phyloP scores from a whole-genome alignment of 1,140 invertebrate species.

The Brachionus paranguensis region DNA sequence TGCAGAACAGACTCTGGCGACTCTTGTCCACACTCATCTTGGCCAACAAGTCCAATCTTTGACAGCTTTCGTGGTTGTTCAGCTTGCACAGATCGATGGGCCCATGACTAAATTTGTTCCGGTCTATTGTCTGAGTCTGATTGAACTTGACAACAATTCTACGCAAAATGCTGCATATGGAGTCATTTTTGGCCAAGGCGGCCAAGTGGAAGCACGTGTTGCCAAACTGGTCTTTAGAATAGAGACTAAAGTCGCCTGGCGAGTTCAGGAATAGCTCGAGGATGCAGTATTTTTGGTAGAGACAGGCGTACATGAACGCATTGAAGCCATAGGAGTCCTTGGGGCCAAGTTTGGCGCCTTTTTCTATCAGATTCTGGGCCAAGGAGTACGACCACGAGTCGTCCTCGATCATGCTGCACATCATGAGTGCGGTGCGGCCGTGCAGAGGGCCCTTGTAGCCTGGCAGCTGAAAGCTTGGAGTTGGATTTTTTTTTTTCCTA shows the following conservation, averaged over 20 bases:
- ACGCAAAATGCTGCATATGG: neutral
- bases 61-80: neutral
- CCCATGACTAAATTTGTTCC: neutral
- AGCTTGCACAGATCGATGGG: neutral
- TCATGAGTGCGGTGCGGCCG: slow-evolving; percentile 46
- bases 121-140: neutral
- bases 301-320: slow-evolving; percentile 49
- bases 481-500: neutral
- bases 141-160: neutral
- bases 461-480: neutral
- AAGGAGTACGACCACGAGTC: slow-evolving; percentile 47
- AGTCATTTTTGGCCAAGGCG: neutral
- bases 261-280: slow-evolving; percentile 46
- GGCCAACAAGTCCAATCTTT: neutral
- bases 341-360: slow-evolving; percentile 44
- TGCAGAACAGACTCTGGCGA: neutral
- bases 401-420: slow-evolving; percentile 47
- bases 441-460: neutral
- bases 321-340: slow-evolving; percentile 47
- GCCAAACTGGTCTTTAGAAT: slow-evolving; percentile 1
- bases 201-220: slow-evolving; percentile 37
- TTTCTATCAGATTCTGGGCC: slow-evolving; percentile 47
- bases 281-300: slow-evolving; percentile 45
- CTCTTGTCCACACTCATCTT: neutral
- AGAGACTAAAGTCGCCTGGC: neutral